Percentiles rank a stretch among this genome's conserved stretches.
phyloP scores from a whole-genome alignment of 23 tunicate species.

The Botrylloides violaceus region DNA sequence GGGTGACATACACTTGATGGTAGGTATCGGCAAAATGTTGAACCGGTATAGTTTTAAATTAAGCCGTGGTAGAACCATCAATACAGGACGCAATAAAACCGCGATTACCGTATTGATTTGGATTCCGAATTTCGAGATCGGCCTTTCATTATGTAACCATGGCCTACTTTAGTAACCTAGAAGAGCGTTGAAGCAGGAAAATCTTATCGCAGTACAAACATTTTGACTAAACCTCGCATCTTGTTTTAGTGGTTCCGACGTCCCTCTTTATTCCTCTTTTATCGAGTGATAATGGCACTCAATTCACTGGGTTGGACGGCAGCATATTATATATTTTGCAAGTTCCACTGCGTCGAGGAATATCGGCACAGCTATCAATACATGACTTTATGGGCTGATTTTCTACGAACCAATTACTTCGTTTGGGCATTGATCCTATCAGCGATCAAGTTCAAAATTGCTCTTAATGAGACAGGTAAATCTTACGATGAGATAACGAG shows the following conservation, averaged over 20 bases:
- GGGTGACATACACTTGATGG: too few species aligned
- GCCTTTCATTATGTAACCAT: too few species aligned
- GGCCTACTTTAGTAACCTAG: too few species aligned
- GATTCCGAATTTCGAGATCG: too few species aligned
- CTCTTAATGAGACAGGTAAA: background rate
- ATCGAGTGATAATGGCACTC: constrained; percentile 4
- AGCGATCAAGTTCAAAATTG: background rate
- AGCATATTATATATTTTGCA: constrained; percentile 18
- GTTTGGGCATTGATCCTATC: background rate
- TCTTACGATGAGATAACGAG: too few species aligned
- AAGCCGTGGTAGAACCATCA: too few species aligned
- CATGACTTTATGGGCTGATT: constrained; percentile 14
- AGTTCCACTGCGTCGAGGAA: background rate
- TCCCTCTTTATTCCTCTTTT: background rate
- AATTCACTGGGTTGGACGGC: constrained; percentile 31
- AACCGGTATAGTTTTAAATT: too few species aligned
- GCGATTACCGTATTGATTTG: too few species aligned
- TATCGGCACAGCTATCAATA: background rate
- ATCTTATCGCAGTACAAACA: background rate
- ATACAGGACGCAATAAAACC: too few species aligned
- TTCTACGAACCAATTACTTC: constrained; percentile 6
- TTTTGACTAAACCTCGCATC: background rate
- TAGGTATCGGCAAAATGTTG: too few species aligned
- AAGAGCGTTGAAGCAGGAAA: too few species aligned
- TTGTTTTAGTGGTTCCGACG: background rate